Evolutionary conservation across 2,113 vertebrate genomes (phyloP).

Genomic region (Polypterus senegalus): DNA sequence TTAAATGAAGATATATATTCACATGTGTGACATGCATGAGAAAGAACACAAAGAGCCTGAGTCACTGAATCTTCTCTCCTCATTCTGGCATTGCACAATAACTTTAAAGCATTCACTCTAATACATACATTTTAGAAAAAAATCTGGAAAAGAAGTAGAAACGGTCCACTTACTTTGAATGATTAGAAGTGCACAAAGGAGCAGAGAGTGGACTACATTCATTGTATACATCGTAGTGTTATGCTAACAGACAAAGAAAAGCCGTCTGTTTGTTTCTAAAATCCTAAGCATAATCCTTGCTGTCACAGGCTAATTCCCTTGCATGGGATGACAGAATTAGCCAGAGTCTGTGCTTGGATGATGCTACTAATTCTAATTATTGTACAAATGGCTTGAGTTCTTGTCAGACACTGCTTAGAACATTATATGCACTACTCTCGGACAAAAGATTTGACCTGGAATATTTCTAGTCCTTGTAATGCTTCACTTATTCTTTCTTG

Average conservation of each 20-base stretch:
- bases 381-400: background rate
- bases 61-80: too few relatives aligned
- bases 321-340: constrained; percentile 45
- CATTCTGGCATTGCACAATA: too few relatives aligned
- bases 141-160: constrained; percentile 18
- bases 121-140: constrained; percentile 43
- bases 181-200: constrained; percentile 39
- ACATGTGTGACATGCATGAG: too few relatives aligned
- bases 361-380: constrained; percentile 26
- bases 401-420: too few relatives aligned
- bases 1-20: too few relatives aligned
- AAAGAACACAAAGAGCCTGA: too few relatives aligned
- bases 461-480: too few relatives aligned
- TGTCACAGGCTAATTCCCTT: constrained; percentile 44
- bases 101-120: constrained; percentile 11
- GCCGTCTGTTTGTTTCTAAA: constrained; percentile 51
- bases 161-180: constrained; percentile 49
- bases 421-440: too few relatives aligned
- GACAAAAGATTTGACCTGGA: too few relatives aligned
- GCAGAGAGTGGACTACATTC: constrained; percentile 41
- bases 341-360: constrained; percentile 30
- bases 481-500: too few relatives aligned
- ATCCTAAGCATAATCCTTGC: constrained; percentile 47
- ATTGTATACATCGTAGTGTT: constrained; percentile 39
- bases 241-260: constrained; percentile 43